Base-by-base conservation (phyloP, 2,888 invertebrate genomes). In the Drosophila seclusa region DNA sequence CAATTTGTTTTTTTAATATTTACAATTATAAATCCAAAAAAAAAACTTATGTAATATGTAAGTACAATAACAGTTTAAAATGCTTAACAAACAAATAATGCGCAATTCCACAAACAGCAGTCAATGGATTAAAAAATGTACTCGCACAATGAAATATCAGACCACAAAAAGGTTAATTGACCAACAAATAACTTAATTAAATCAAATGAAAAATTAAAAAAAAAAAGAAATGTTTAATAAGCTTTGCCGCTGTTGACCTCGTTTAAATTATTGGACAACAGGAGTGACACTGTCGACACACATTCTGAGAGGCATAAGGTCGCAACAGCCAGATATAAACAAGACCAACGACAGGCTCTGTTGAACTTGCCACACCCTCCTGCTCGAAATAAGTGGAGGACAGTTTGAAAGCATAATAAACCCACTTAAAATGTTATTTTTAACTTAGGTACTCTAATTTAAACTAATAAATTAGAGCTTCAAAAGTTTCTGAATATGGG, bases 161-260 rank as follows among this genome's bases (percentile, higher is more conserved):
- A 74, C 76, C 82, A 72, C 73, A 80, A 83, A 88, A 80, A 74
- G 87, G 82, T 89, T 87, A 89, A 89, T 89, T 89, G 84, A 89
- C 83, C 83, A 89, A 84, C 83, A 87, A 87, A 87, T 87, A 87
- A 87, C 83, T 89, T 87, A 89, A 87, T 87, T 87, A 87, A 88
- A 88, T 86, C 84, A 87, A 86, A 88, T 83, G 86, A 82, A 85
- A 82, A 80, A 88, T 88, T 80, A 77, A 86, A 86, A 80, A 27
- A n/a, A 83, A 82, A 29, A 88, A n/a, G n/a, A n/a, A 83, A 78
- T 73, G 73, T 83, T 82, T 88, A 88, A 86, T 86, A 83, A 82
- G 88, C 86, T 86, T 70, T 69, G 59, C 66, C 84, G 74, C 68
- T 69, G 79, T 78, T 87, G 82, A 88, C 87, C 89, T 88, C 79